Evolutionary conservation across 2,888 invertebrate genomes (phyloP).

Genomic region (Crioceris asparagi): DNA sequence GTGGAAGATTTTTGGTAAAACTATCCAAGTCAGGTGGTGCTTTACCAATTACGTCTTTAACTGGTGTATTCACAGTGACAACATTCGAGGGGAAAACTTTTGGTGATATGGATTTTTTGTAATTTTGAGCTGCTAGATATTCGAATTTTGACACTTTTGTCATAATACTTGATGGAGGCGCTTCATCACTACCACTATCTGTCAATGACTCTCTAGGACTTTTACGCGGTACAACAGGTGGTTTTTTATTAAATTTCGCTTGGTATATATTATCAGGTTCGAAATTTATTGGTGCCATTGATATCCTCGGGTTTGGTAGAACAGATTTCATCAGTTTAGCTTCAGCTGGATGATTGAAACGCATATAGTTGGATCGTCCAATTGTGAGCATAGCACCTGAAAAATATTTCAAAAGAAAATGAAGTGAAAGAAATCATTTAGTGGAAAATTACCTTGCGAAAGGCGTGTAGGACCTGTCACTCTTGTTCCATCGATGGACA

Average conservation of each 20-base stretch:
- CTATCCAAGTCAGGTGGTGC: constrained; percentile 47
- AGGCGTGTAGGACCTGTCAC: constrained; percentile 64
- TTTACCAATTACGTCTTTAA: constrained; percentile 64
- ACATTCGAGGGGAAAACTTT: constrained; percentile 75
- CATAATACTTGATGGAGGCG: constrained; percentile 52
- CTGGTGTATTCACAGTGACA: constrained; percentile 69
- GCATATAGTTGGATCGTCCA: constrained; percentile 82
- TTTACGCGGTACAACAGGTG: constrained; percentile 53
- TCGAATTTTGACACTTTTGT: constrained; percentile 74
- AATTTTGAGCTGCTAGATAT: constrained; percentile 56
- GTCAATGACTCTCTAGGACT: constrained; percentile 38
- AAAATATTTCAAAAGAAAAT: constrained; percentile 19
- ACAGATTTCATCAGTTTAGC: constrained; percentile 79
- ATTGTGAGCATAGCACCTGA: constrained; percentile 84
- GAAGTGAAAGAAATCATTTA: not conserved
- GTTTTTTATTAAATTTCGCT: constrained; percentile 46
- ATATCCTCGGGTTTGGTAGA: constrained; percentile 63
- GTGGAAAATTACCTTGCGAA: constrained; percentile 57
- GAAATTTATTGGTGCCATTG: constrained; percentile 69
- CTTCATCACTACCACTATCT: constrained; percentile 42
- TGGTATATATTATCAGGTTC: constrained; percentile 33
- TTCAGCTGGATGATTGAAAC: constrained; percentile 87
- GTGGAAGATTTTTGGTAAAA: constrained; percentile 49
- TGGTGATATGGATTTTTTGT: constrained; percentile 51
- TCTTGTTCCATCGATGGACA: constrained; percentile 60